Evolutionary conservation across 2,888 invertebrate genomes (phyloP).

Genomic region (Micropterix aruncella): DNA sequence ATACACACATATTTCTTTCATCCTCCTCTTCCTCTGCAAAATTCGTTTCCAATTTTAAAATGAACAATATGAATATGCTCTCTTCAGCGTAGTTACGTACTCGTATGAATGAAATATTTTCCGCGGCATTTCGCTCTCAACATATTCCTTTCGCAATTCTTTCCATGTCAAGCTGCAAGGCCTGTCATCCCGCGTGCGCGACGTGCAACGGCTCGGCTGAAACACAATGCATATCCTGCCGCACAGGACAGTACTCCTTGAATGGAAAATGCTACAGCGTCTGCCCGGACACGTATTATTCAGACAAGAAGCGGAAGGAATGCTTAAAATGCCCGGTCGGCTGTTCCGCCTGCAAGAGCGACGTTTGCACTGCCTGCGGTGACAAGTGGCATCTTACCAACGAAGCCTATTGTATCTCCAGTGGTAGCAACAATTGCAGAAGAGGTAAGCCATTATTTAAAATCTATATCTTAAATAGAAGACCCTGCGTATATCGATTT

Average conservation of each 20-base stretch:
- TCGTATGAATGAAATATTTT: too few species aligned
- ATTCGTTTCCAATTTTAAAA: too few species aligned
- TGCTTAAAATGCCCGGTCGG: constrained; percentile 67
- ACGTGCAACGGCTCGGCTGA: constrained; percentile 70
- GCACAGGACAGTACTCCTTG: constrained; percentile 54
- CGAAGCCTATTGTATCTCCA: constrained; percentile 59
- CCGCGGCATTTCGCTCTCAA: too few species aligned
- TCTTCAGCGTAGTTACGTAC: too few species aligned
- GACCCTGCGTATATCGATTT: too few species aligned
- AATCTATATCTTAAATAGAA: too few species aligned
- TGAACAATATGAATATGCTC: too few species aligned
- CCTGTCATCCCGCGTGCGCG: constrained; percentile 67
- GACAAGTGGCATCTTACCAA: constrained; percentile 62
- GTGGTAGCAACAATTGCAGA: constrained; percentile 60
- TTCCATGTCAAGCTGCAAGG: constrained; percentile 42
- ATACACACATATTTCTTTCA: too few species aligned
- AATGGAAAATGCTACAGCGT: constrained; percentile 57
- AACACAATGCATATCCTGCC: constrained; percentile 68
- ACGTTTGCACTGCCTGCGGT: constrained; percentile 59
- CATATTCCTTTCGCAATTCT: too few species aligned
- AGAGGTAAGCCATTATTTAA: too few species aligned
- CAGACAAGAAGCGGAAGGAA: constrained; percentile 63
- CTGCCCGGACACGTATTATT: constrained; percentile 61
- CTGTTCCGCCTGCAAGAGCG: constrained; percentile 58
- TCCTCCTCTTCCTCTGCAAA: too few species aligned